Evolutionary conservation across 2,888 invertebrate species (phyloP).

Genomic region (Antitype chi): DNA sequence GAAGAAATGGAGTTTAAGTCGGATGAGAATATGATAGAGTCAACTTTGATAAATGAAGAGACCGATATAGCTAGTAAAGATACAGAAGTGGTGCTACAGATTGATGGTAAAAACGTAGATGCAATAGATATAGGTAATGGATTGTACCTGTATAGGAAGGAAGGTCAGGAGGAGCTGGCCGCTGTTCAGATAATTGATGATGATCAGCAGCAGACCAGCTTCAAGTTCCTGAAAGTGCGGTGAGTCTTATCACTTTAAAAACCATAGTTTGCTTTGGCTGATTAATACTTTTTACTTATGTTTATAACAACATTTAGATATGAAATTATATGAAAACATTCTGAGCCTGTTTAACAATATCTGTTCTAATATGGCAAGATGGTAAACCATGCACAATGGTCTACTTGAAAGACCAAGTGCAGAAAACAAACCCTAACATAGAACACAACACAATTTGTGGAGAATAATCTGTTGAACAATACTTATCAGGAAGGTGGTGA

Average conservation of each 20-base stretch:
- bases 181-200: conserved; percentile 86
- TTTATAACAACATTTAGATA: not conserved
- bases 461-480: not conserved
- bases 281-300: not conserved
- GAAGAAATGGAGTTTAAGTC: conserved; percentile 71
- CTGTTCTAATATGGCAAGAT: not conserved
- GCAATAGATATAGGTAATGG: conserved; percentile 89
- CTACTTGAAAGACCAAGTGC: no score
- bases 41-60: conserved; percentile 72
- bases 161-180: conserved; percentile 85
- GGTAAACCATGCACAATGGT: no score
- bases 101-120: conserved; percentile 88
- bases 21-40: conserved; percentile 69
- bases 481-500: not conserved
- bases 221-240: conserved; percentile 89
- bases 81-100: conserved; percentile 86
- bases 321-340: not conserved
- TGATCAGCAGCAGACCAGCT: conserved; percentile 81
- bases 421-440: no score
- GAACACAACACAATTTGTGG: not conserved
- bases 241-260: conserved; percentile 70
- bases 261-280: not conserved
- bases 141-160: conserved; percentile 86
- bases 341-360: not conserved
- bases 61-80: conserved; percentile 80